A percentile compares a stretch with the other conserved stretches of the same genome.
These are phyloP conservation scores for Suncus etruscus DNA, from an alignment of 2,113 vertebrate genomes.

Conservation along the genomic window DNA sequence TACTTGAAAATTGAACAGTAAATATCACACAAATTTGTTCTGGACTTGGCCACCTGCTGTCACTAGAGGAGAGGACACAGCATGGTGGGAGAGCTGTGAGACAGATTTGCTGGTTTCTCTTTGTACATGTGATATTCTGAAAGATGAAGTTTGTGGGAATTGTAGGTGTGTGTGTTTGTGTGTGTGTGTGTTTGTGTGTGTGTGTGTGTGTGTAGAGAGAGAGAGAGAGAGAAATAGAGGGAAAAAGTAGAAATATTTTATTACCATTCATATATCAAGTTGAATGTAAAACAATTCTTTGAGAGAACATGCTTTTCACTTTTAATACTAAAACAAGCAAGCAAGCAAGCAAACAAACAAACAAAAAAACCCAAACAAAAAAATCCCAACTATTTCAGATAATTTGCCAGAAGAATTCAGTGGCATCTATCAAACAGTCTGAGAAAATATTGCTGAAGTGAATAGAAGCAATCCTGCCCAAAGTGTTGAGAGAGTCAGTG, in stretches of 20 bases:
- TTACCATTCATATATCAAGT: neutral
- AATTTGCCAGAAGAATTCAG: neutral
- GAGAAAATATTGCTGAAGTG: conserved; percentile 16
- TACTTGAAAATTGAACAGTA: conserved; percentile 9
- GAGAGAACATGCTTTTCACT: neutral
- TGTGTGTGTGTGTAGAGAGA: no score
- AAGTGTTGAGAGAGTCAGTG: neutral
- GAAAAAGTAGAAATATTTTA: neutral
- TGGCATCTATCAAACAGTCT: neutral
- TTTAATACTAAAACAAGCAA: neutral
- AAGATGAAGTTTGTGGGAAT: no score
- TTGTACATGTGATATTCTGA: no score
- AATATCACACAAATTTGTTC: neutral
- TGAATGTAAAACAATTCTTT: conserved; percentile 19
- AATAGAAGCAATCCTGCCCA: neutral
- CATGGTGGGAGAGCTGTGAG: neutral
- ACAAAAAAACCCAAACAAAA: no score
- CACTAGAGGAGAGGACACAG: neutral
- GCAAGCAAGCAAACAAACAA: neutral
- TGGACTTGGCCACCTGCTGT: neutral
- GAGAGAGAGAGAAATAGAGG: neutral
- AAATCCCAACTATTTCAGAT: neutral
- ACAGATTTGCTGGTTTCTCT: neutral
- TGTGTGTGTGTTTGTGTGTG: no score
- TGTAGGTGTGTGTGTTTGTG: no score